A percentile compares a stretch with the other conserved stretches of the same genome.
These are phyloP conservation scores for Folsomia manolachei DNA, from an alignment of 2,888 invertebrate genomes.

Conservation along the genomic window DNA sequence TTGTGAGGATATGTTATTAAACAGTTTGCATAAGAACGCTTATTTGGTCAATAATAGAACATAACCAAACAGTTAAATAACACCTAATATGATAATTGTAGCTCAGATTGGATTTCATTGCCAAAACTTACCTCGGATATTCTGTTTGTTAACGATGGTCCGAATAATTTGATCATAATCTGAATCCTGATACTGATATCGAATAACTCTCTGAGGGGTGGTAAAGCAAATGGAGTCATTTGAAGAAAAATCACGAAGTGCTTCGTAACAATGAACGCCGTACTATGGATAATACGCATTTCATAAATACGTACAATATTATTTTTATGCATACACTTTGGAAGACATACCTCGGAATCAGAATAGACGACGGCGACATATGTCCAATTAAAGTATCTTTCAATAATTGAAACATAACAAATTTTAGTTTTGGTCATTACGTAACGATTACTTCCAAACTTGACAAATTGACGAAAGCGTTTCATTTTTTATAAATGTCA, in stretches of 20 bases:
- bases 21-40: too few relatives aligned
- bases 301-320: neutral
- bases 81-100: too few relatives aligned
- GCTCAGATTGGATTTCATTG: too few relatives aligned
- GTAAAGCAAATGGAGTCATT: constrained; percentile 60
- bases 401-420: neutral
- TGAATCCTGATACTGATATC: constrained; percentile 54
- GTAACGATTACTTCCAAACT: too few relatives aligned
- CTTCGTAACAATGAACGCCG: constrained; percentile 59
- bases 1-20: too few relatives aligned
- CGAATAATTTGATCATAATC: constrained; percentile 57
- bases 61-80: too few relatives aligned
- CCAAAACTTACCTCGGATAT: constrained; percentile 58
- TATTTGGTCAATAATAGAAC: too few relatives aligned
- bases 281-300: constrained; percentile 31
- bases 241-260: constrained; percentile 55
- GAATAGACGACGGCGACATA: constrained; percentile 61
- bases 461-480: too few relatives aligned
- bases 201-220: constrained; percentile 56
- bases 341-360: constrained; percentile 57
- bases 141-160: constrained; percentile 55
- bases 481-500: too few relatives aligned
- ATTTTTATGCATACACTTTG: neutral
- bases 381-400: constrained; percentile 54
- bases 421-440: neutral